Percentiles rank a stretch among this genome's conserved stretches.
These are phyloP conservation scores for Pantherophis alleghaniensis DNA, from an alignment of 2,797 vertebrate species.

Conservation along the genomic window DNA sequence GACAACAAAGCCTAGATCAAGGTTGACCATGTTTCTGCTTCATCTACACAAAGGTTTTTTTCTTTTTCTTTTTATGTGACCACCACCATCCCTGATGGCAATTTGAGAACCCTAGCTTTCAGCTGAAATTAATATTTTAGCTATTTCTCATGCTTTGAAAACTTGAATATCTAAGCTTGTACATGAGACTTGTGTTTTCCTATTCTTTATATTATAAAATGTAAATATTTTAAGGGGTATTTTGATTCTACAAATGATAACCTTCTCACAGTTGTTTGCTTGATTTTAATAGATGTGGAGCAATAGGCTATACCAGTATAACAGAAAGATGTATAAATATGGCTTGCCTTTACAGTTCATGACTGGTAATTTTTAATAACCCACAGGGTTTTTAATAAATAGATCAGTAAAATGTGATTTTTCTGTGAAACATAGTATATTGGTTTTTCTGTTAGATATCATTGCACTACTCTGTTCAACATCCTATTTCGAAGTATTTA, in stretches of 20 bases:
- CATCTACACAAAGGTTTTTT: background rate
- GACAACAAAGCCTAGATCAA: background rate
- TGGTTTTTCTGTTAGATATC: constrained; percentile 6
- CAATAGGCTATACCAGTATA: constrained; percentile 43
- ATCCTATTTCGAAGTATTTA: constrained; percentile 30
- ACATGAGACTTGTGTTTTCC: constrained; percentile 82
- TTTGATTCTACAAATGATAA: constrained; percentile 83
- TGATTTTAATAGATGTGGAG: constrained; percentile 70
- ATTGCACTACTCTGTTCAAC: constrained; percentile 15
- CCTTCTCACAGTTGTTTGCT: constrained; percentile 80
- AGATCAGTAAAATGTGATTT: constrained; percentile 32
- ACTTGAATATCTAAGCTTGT: constrained; percentile 84
- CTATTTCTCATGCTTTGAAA: constrained; percentile 74
- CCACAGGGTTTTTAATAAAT: constrained; percentile 25
- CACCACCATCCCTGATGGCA: background rate
- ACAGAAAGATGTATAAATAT: constrained; percentile 49
- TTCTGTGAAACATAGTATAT: constrained; percentile 34
- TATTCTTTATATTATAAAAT: constrained; percentile 87
- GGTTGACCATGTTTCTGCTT: background rate
- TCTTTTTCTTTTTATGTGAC: background rate
- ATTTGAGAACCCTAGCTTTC: constrained; percentile 8
- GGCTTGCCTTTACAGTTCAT: constrained; percentile 38
- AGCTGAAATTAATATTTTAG: constrained; percentile 69
- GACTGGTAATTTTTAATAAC: background rate
- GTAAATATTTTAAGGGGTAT: constrained; percentile 88